Evolutionary conservation across 2,888 invertebrate species (phyloP), one percentile per base, ranked within the genome.

Genomic region (Gastracanthus pulcherrimus): DNA sequence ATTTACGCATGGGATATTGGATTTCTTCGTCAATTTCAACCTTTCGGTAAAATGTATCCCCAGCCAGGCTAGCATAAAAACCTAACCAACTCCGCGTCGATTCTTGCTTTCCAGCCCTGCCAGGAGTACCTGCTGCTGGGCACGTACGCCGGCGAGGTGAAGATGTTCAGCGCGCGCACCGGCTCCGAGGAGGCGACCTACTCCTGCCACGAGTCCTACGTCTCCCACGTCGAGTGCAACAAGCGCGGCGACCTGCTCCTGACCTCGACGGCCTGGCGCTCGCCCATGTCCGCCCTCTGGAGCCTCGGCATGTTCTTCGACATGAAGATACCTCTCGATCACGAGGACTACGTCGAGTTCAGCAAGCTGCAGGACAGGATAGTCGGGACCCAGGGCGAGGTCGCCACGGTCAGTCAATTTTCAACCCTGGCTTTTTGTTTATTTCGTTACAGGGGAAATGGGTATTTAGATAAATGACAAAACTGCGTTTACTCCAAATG

Each of bases 321-420:
- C 48, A 89, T 90, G 88, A 90, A 90, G 80, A 70, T 90, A 86
- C 93, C 95, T 38, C 94, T 98, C 85, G 95, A 96, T 86, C 95
- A 96, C 84, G 98, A 98, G 85, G 96, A 97, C 86, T 96, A 98
- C 90, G 96, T 97, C 41, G 98, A 98, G 90, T 98, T 98, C 92
- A 97, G 97, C 85, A 98, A 98, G 91, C 92, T 95, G 84, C 97
- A 98, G 91, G 98, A 98, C 87, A 94, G 96, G 83, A 94, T 98
- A 76, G 94, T 99, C 72, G 98, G 98, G 81, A 99, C 99, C 0
- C 96, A 96, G 90, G 95, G 94, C 26, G 96, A 96, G 90, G 94
- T 94, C 31, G 97, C 97, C 0, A 95, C 95, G 81, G 95, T 96
- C 92, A 55, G 16, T 23, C 0, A 2, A n/a, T 19, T 19, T 34